phyloP scores from a whole-genome alignment of 2,113 vertebrate genomes.

The Zosterops lateralis region DNA sequence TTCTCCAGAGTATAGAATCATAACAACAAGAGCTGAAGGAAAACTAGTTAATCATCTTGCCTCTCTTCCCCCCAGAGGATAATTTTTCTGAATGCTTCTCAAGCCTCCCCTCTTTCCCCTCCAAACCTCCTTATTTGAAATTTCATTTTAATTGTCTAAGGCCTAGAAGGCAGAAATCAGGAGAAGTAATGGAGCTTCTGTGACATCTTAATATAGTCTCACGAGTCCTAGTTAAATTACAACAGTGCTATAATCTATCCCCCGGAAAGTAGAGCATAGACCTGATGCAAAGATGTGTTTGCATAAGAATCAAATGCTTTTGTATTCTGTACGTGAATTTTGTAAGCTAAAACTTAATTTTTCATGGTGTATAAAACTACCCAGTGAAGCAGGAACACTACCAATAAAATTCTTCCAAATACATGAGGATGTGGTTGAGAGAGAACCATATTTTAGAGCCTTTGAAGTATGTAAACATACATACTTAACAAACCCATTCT shows the following conservation, averaged over 20 bases:
- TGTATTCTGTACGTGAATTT: not conserved
- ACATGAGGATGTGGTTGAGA: not conserved
- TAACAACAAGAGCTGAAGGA: not conserved
- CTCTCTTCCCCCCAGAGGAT: not conserved
- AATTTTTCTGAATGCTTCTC: not conserved
- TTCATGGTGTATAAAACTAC: not conserved
- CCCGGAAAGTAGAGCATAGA: not conserved
- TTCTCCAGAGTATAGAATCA: not conserved
- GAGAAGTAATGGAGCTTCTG: not conserved
- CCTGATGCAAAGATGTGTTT: not conserved
- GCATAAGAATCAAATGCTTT: not conserved
- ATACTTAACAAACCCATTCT: not conserved
- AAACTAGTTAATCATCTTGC: not conserved
- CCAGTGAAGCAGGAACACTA: not conserved
- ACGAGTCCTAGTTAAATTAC: not conserved
- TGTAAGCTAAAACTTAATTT: not conserved
- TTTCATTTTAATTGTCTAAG: not conserved
- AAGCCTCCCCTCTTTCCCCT: not conserved
- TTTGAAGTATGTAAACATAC: not conserved
- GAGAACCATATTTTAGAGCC: not conserved
- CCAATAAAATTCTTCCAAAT: not conserved
- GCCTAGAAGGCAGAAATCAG: not conserved
- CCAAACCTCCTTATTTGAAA: not conserved
- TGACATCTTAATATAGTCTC: not conserved
- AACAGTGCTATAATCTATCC: not conserved